Percentiles rank a stretch among this genome's conserved stretches.
Evolutionary conservation across 2,888 invertebrate species (phyloP).

Genomic region (Hoplodrina blanda): DNA sequence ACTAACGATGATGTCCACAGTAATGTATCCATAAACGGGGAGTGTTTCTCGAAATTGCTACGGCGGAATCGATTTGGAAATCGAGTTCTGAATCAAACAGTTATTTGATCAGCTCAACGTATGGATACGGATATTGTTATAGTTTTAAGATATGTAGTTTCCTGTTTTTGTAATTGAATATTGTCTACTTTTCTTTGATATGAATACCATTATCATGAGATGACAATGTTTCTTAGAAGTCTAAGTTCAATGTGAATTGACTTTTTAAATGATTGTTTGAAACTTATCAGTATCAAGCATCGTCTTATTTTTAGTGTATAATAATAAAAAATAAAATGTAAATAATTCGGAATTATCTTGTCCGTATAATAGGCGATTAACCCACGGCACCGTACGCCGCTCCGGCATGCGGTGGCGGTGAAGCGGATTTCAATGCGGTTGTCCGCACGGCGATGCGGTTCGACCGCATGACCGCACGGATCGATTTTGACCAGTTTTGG

Average conservation of each 20-base stretch:
- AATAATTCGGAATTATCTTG: too few relatives aligned
- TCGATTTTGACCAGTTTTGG: too few relatives aligned
- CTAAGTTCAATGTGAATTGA: background rate
- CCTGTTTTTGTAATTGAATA: conserved; percentile 12
- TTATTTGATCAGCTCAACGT: conserved; percentile 28
- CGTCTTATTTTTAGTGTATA: too few relatives aligned
- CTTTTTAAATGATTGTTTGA: background rate
- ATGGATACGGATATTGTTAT: conserved; percentile 7
- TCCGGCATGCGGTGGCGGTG: too few relatives aligned
- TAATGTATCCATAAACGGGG: conserved; percentile 50
- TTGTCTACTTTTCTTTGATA: background rate
- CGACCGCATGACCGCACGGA: too few relatives aligned
- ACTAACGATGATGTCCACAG: conserved; percentile 47
- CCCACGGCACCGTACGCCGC: too few relatives aligned
- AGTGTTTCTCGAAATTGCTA: conserved; percentile 45
- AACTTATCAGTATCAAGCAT: background rate
- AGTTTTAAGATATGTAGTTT: conserved; percentile 13
- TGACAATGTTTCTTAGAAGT: background rate
- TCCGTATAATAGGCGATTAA: too few relatives aligned
- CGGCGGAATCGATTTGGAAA: conserved; percentile 35
- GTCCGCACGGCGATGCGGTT: too few relatives aligned
- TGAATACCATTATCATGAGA: background rate
- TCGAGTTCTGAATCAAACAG: conserved; percentile 33
- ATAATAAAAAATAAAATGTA: too few relatives aligned
- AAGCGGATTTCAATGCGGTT: too few relatives aligned